phyloP scores from a whole-genome alignment of 1,140 invertebrate genomes.

The Tyrophagus putrescentiae region DNA sequence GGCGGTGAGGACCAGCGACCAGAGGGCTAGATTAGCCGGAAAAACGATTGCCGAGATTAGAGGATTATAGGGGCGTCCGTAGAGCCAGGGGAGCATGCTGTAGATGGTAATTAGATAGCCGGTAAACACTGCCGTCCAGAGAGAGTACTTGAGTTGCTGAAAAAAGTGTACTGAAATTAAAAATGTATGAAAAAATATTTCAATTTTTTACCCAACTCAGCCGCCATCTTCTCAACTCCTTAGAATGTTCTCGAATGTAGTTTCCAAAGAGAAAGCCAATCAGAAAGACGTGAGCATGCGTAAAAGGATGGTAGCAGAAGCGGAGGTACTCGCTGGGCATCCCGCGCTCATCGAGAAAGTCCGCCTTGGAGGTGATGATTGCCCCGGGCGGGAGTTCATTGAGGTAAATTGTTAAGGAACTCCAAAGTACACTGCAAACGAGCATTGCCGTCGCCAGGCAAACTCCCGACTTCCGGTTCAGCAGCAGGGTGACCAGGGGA shows the following conservation, averaged over 20 bases:
- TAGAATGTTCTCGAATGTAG: background rate
- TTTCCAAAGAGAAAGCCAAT: slow-evolving; percentile 12
- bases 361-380: background rate
- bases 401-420: background rate
- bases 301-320: background rate
- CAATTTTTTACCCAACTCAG: too few species aligned
- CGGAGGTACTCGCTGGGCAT: background rate
- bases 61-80: background rate
- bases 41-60: background rate
- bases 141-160: background rate
- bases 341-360: background rate
- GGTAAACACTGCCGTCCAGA: background rate
- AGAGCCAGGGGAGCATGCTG: background rate
- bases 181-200: background rate
- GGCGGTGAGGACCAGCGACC: background rate
- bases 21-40: background rate
- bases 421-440: background rate
- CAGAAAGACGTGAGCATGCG: slow-evolving; percentile 9
- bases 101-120: background rate
- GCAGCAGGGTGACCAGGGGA: background rate
- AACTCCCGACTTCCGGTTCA: background rate
- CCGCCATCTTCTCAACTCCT: background rate
- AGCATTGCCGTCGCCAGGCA: background rate
- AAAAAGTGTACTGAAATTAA: background rate
- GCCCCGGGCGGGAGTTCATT: background rate